These are phyloP conservation scores for Venustaconcha ellipsiformis DNA, from an alignment of 1,140 invertebrate species.

Conservation along the genomic window DNA sequence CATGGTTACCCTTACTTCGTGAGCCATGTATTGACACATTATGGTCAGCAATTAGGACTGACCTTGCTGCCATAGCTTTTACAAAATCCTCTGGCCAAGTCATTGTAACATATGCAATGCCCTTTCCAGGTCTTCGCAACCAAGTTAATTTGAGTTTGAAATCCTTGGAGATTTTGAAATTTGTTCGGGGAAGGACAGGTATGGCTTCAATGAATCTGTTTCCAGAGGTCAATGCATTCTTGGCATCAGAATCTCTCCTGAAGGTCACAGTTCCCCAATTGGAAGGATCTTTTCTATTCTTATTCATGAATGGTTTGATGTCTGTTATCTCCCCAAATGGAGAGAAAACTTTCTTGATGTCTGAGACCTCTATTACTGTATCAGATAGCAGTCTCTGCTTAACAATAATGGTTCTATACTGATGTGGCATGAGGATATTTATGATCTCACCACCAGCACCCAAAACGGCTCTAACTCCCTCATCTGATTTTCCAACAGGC, in stretches of 20 bases:
- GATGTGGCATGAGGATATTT: constrained; percentile 35
- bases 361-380: constrained; percentile 8
- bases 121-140: constrained; percentile 41
- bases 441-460: constrained; percentile 25
- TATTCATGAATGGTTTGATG: constrained; percentile 12
- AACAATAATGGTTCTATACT: constrained; percentile 38
- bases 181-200: constrained; percentile 4
- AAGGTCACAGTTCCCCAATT: constrained; percentile 50
- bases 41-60: no score
- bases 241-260: constrained; percentile 33
- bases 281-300: constrained; percentile 3
- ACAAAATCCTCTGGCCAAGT: constrained; percentile 10
- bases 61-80: no score
- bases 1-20: no score
- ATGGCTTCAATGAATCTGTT: constrained; percentile 1
- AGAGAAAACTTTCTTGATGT: constrained; percentile 1
- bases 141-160: constrained; percentile 49
- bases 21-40: no score
- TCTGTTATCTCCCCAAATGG: constrained; percentile 7
- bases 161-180: constrained; percentile 11
- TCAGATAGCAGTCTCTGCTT: constrained; percentile 4
- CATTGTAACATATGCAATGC: constrained; percentile 37
- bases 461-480: constrained; percentile 24
- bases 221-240: constrained; percentile 29
- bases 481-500: constrained; percentile 6